Conservation (phyloP, 2,888 invertebrate species). For the Drosophila setosimentum region DNA sequence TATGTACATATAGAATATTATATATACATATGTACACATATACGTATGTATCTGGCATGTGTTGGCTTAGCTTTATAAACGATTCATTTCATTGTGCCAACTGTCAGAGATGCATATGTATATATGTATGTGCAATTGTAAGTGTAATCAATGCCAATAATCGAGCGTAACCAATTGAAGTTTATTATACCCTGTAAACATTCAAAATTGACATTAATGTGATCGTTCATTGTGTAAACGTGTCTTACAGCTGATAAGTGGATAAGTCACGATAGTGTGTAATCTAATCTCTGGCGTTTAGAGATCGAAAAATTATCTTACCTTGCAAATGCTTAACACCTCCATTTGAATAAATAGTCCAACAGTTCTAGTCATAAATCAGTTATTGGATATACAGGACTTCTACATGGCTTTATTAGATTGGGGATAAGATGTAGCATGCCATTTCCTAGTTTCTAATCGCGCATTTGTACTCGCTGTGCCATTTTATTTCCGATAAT, state of each 20-base stretch:
- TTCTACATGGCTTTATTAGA: neutral
- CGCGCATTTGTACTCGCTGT: neutral
- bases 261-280: neutral
- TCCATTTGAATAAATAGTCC: neutral
- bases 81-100: slow-evolving; percentile 52
- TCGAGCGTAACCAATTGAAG: slow-evolving; percentile 33
- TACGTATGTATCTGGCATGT: slow-evolving; percentile 28
- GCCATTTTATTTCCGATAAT: neutral
- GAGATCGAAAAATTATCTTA: neutral
- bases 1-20: slow-evolving; percentile 13
- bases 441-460: neutral
- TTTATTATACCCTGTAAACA: slow-evolving; percentile 37
- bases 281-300: neutral
- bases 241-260: slow-evolving; percentile 1
- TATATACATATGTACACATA: slow-evolving; percentile 10
- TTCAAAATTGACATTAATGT: neutral
- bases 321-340: no score
- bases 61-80: slow-evolving; percentile 46
- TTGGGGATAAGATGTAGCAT: neutral
- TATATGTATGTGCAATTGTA: slow-evolving; percentile 12
- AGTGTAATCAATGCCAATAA: slow-evolving; percentile 41
- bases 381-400: no score
- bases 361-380: neutral
- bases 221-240: slow-evolving; percentile 2
- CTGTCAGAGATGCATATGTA: slow-evolving; percentile 22